Base-by-base conservation (phyloP, 1,140 invertebrate genomes). In the Drosophila arizonae region DNA sequence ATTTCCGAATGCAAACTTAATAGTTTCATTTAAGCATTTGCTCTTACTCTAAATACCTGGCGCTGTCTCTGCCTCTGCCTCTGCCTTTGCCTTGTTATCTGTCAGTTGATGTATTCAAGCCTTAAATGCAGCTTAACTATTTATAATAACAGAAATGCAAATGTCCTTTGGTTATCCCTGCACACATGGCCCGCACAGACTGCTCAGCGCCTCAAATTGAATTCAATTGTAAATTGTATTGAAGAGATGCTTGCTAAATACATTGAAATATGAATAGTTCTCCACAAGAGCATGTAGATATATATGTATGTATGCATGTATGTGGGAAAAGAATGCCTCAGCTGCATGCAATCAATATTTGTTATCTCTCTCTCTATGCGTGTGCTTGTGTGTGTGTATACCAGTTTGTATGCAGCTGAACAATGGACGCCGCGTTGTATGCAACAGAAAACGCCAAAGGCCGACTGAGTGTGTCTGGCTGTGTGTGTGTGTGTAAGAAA, bases 401-500 rank as follows among this genome's bases (percentile, higher is more conserved):
- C 36, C 46, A 50, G 26, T 66, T 2, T 45, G 30, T 33, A 36
- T 66, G 33, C 61, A 55, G 52, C 52, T n/a, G 17, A 30, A 71
- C 75, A 76, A 81, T 70, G 46, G 41, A 43, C 73, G 57, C 70
- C 75, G 21, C 39, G 62, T 74, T 72, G 71, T 72, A 69, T 81
- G 78, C 75, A 81, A 64, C 52, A 77, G 15, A 66, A 80, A 64
- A 39, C 74, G 81, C 60, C 81, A 81, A 76, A 75, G 78, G 74
- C 43, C 73, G 50, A 36, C 3, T 45, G 15, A 46, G 6, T 63
- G 13, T 39, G 48, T 55, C 28, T 41, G 30, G 28, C 17, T 17
- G 17, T 60, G 30, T 67, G 39, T 72, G 69, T 60, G 36, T 39
- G 64, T 58, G 24, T 28, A 61, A 48, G 61, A 46, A 50, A 41